Evolutionary conservation across 2,888 invertebrate genomes (phyloP), one percentile per base, ranked within the genome.

Genomic region (Anoplius nigerrimus): DNA sequence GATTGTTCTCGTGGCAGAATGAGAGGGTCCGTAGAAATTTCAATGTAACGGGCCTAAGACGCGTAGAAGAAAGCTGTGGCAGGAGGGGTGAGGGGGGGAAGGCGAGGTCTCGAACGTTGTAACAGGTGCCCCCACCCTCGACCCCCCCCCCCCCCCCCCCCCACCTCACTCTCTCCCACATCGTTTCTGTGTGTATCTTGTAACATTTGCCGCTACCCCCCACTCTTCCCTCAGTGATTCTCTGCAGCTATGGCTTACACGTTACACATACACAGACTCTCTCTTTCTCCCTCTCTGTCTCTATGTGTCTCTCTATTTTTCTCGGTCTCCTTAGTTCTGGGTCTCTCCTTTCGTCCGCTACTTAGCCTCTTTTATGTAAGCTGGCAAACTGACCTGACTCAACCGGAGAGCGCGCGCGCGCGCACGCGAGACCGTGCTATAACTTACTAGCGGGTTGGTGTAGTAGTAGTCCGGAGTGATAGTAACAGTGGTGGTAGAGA

Each of bases 331-430:
- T n/a, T n/a, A n/a, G n/a, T n/a, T n/a, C n/a, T n/a, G n/a, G n/a
- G n/a, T n/a, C n/a, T n/a, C n/a, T 71, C 69, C 60, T 62, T 70
- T 53, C 64, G 56, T 53, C 69, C 55, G 66, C 71, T 79, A 75
- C 75, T 79, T 81, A 78, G 76, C 63, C 68, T 77, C 75, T 79
- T 81, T 80, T 80, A 79, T 79, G 69, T 77, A 75, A 82, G 77
- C 79, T 81, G 75, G 75, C 72, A 77, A 82, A 82, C 82, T 82
- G 82, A 82, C 81, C 82, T 82, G 72, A 71, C 81, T 72, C 74
- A 82, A 80, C 78, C 69, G 76, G 78, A 67, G 65, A 67, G 51
- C 59, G 24, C 24, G 65, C 69, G 51, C 59, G n/a, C n/a, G n/a
- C n/a, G n/a, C n/a, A n/a, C n/a, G n/a, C n/a, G n/a, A n/a, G n/a